Evolutionary conservation across 2,113 vertebrate genomes (phyloP).

Genomic region (Channa argus): DNA sequence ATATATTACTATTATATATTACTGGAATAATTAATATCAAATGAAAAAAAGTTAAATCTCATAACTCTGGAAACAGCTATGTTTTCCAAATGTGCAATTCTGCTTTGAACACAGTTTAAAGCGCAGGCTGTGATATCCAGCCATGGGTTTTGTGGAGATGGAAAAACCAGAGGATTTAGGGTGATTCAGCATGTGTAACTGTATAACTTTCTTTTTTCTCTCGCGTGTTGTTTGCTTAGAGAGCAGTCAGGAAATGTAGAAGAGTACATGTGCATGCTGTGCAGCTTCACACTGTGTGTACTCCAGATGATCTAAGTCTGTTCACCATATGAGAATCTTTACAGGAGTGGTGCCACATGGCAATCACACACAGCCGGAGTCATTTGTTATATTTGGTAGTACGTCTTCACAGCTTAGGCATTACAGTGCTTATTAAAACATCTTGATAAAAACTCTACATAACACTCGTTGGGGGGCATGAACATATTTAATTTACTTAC

Average conservation of each 20-base stretch:
- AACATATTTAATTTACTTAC: constrained; percentile 13
- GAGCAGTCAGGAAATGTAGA: constrained; percentile 19
- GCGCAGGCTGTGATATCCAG: neutral
- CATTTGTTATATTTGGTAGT: neutral
- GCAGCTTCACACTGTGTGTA: constrained; percentile 15
- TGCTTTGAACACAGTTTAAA: constrained; percentile 1
- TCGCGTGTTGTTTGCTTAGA: neutral
- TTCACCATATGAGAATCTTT: constrained; percentile 58
- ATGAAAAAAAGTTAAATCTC: constrained; percentile 6
- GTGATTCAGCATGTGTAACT: neutral
- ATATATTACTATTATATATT: too few species aligned
- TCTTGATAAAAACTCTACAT: constrained; percentile 36
- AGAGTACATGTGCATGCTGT: constrained; percentile 18
- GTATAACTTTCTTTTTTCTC: constrained; percentile 28
- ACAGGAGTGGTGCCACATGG: constrained; percentile 17
- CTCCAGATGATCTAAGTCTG: constrained; percentile 53
- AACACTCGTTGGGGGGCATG: too few species aligned
- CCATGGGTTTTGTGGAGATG: neutral
- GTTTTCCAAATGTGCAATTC: constrained; percentile 1
- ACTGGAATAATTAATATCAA: constrained; percentile 6
- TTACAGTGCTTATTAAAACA: constrained; percentile 39
- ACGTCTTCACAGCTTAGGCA: constrained; percentile 5
- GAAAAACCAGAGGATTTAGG: neutral
- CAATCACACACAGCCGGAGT: neutral
- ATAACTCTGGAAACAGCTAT: neutral